Evolutionary conservation across 2,113 vertebrate genomes (phyloP), one percentile per base, ranked within the genome.

Genomic region (Seriola dumerili): DNA sequence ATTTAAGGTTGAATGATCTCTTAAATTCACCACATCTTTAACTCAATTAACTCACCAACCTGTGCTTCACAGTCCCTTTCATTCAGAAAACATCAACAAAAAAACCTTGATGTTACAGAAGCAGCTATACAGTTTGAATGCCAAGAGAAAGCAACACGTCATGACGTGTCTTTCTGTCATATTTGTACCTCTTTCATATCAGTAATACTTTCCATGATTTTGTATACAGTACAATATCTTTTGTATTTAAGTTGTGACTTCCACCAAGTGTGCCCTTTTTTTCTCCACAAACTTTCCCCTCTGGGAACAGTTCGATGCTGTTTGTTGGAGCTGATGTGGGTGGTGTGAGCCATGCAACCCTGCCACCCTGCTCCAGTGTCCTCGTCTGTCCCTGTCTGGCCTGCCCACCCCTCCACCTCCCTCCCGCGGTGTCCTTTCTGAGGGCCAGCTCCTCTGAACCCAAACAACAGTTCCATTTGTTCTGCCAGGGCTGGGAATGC

Each of bases 381-480:
- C 90, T 89, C 69, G 81, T 88, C 83, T 90, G 88, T 89, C 92
- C 90, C 83, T 79, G 87, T 87, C 89, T 85, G 84, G 89, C 82
- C 81, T 44, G 78, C 81, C 76, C 70, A 82, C 80, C 80, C 84
- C 81, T 80, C 86, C 70, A 74, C 79, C 83, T 89, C 83, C 77
- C 77, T 88, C 85, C 81, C 36, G 77, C 54, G 21, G 88, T 88
- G 80, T 88, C 81, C 83, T 90, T 89, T 92, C 80, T 72, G 84
- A 91, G 87, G 89, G 81, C 90, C 92, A 87, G 80, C 81, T 94
- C 76, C 86, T 89, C 90, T 94, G 90, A 90, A 91, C 90, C 90
- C 88, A 93, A 90, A 94, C 93, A 95, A 91, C 90, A 90, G 90
- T 82, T 91, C 89, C 84, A 91, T 92, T 92, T 94, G 91, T 94